Percentiles rank a stretch among this genome's conserved stretches.
Evolutionary conservation across 2,113 vertebrate species (phyloP).

Genomic region (Sisor rabdophorus): DNA sequence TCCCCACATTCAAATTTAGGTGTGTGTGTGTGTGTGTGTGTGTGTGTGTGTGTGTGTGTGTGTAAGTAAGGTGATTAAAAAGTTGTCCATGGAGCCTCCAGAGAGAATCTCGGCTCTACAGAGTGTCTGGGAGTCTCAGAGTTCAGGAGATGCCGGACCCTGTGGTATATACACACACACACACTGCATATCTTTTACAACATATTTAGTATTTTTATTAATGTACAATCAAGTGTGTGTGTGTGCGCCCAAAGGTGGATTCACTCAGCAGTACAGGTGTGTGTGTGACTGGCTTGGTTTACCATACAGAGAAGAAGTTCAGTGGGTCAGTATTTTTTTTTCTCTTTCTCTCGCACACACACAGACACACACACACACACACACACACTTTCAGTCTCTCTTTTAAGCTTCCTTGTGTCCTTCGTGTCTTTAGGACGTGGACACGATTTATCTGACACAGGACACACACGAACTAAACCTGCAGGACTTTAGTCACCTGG

Average conservation of each 20-base stretch:
- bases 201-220: not conserved
- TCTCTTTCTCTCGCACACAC: not conserved
- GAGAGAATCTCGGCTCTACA: conserved; percentile 83
- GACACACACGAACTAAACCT: conserved; percentile 91
- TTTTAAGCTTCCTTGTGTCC: not conserved
- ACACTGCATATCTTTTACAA: not conserved
- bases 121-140: conserved; percentile 88
- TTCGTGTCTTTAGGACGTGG: conserved; percentile 78
- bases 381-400: not conserved
- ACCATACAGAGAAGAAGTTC: conserved; percentile 91
- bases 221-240: not conserved
- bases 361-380: not conserved
- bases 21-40: not conserved
- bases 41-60: conserved; percentile 21
- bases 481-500: conserved; percentile 95
- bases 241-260: conserved; percentile 77
- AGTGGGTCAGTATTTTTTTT: conserved; percentile 81
- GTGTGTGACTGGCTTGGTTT: conserved; percentile 95
- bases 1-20: not conserved
- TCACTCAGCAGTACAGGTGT: conserved; percentile 95
- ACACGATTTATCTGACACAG: conserved; percentile 96
- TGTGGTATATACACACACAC: conserved; percentile 74
- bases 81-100: conserved; percentile 86
- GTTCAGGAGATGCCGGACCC: conserved; percentile 84
- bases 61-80: conserved; percentile 89